A percentile compares a stretch with the other conserved stretches of the same genome.
Conservation (phyloP, 64 coral and sea anemone species). For the Stichodactyla helianthus region DNA sequence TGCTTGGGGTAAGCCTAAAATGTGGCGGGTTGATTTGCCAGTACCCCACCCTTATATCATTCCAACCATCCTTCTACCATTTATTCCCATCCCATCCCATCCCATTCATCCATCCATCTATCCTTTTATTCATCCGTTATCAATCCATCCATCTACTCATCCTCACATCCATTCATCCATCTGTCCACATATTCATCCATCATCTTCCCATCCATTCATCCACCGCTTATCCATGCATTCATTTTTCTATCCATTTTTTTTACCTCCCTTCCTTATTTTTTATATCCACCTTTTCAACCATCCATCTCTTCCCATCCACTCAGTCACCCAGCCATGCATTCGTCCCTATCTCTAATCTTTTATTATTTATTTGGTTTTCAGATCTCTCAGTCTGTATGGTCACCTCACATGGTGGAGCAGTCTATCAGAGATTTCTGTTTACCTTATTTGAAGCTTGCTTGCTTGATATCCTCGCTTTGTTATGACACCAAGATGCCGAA, state of each 20-base stretch:
- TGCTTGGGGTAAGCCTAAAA: constrained; percentile 40
- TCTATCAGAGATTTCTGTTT: constrained; percentile 66
- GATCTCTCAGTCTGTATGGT: constrained; percentile 84
- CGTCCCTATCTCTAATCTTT: background rate
- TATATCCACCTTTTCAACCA: background rate
- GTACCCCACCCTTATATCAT: too few species aligned
- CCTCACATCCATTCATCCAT: background rate
- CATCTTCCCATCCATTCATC: background rate
- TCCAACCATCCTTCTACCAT: background rate
- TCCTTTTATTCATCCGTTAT: background rate
- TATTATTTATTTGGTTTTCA: constrained; percentile 10
- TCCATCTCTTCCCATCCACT: background rate
- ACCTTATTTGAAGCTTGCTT: constrained; percentile 50
- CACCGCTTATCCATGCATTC: background rate
- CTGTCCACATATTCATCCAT: background rate
- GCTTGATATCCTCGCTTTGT: constrained; percentile 43
- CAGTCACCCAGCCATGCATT: background rate
- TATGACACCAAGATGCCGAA: constrained; percentile 37
- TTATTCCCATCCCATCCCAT: background rate
- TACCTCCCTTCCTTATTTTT: background rate
- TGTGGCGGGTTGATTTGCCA: background rate
- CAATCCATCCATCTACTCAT: background rate
- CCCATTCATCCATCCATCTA: background rate
- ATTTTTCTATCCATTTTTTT: too few species aligned
- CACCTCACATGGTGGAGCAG: constrained; percentile 86